Conservation (phyloP, 2,888 invertebrate species). For the Drosophila macrospina region DNA sequence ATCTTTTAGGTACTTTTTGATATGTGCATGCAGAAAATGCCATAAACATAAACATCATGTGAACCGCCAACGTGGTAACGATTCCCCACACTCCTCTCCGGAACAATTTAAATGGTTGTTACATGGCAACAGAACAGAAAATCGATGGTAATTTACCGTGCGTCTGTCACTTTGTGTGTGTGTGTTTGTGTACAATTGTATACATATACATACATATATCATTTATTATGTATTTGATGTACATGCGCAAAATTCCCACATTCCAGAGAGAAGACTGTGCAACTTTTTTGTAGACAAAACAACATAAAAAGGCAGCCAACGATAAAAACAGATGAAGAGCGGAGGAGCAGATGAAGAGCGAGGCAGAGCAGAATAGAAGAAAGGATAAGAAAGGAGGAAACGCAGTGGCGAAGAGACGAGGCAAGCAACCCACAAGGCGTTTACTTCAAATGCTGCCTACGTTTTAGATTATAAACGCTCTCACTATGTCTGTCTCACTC, state of each 20-base stretch:
- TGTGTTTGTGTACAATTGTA: constrained; percentile 32
- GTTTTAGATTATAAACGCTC: constrained; percentile 27
- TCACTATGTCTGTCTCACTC: constrained; percentile 1
- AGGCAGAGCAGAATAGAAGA: neutral
- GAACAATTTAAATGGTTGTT: constrained; percentile 61
- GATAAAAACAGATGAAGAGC: constrained; percentile 15
- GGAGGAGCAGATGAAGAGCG: neutral
- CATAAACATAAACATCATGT: constrained; percentile 61
- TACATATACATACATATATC: constrained; percentile 33
- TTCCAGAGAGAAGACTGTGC: constrained; percentile 34
- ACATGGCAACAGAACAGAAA: constrained; percentile 75
- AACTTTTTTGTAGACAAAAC: constrained; percentile 72
- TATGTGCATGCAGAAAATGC: constrained; percentile 29
- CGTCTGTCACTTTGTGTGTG: constrained; percentile 45
- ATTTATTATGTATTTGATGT: constrained; percentile 75
- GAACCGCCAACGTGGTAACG: constrained; percentile 43
- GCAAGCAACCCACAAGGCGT: constrained; percentile 40
- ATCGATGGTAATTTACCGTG: constrained; percentile 75
- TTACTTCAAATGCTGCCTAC: constrained; percentile 47
- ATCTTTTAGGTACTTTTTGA: constrained; percentile 33
- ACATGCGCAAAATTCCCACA: constrained; percentile 78
- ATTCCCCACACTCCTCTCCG: neutral
- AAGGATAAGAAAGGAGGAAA: constrained; percentile 14
- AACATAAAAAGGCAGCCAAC: constrained; percentile 51
- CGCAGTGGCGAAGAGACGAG: no score